These are phyloP conservation scores for Cosmia trapezina DNA, from an alignment of 2,888 invertebrate species.

Conservation along the genomic window DNA sequence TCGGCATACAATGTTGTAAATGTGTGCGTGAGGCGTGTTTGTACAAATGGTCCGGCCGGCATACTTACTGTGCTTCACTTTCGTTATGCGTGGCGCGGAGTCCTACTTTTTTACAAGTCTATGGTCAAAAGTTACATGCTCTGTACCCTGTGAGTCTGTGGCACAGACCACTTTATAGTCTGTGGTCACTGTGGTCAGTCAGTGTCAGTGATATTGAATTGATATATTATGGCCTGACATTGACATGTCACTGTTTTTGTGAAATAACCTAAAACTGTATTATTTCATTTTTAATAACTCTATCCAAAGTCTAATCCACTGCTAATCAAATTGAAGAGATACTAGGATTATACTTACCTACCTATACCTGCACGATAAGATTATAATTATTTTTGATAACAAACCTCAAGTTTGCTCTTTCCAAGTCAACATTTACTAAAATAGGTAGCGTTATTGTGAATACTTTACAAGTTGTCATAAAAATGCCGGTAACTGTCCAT, in stretches of 20 bases:
- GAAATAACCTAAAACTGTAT: neutral
- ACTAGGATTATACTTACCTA: constrained; percentile 30
- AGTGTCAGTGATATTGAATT: too few species aligned
- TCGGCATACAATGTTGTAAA: too few species aligned
- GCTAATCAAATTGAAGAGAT: constrained; percentile 47
- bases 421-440: constrained; percentile 13
- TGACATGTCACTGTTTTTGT: constrained; percentile 8
- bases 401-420: constrained; percentile 39
- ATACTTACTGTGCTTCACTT: too few species aligned
- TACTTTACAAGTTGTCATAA: constrained; percentile 13
- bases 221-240: neutral
- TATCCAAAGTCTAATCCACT: constrained; percentile 19
- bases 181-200: too few species aligned
- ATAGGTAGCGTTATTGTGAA: constrained; percentile 11
- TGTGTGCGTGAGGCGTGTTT: too few species aligned
- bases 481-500: constrained; percentile 76
- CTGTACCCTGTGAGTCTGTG: too few species aligned
- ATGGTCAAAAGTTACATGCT: too few species aligned
- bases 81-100: too few species aligned
- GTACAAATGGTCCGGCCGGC: too few species aligned
- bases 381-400: constrained; percentile 44
- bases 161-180: too few species aligned
- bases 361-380: constrained; percentile 43
- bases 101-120: too few species aligned
- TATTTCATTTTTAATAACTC: neutral